Evolutionary conservation across 2,888 invertebrate genomes (phyloP).

Genomic region (Agrochola macilenta): DNA sequence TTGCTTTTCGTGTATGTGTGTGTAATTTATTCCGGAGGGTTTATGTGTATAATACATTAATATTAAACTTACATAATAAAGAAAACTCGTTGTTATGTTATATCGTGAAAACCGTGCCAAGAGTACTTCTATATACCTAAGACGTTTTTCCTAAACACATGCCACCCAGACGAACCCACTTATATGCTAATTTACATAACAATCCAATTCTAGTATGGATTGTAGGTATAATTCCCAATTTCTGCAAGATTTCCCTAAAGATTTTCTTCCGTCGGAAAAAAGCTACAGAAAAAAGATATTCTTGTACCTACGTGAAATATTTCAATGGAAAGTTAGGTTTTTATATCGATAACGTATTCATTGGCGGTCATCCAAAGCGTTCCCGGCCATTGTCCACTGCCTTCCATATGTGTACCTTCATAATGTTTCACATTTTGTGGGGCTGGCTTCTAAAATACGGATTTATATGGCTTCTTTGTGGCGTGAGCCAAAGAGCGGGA

Average conservation of each 20-base stretch:
- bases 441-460: slow-evolving; percentile 19
- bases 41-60: no score
- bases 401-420: slow-evolving; percentile 26
- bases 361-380: slow-evolving; percentile 78
- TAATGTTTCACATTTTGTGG: slow-evolving; percentile 9
- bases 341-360: slow-evolving; percentile 74
- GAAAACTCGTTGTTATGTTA: no score
- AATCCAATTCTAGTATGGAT: slow-evolving; percentile 34
- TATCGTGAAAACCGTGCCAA: no score
- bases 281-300: slow-evolving; percentile 30
- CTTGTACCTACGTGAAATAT: slow-evolving; percentile 41
- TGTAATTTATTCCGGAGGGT: no score
- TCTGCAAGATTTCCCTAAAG: slow-evolving; percentile 51
- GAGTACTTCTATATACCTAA: no score
- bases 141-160: neutral
- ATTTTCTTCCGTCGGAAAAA: slow-evolving; percentile 30
- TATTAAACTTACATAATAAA: no score
- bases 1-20: no score
- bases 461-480: slow-evolving; percentile 8
- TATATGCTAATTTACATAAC: slow-evolving; percentile 37
- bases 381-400: slow-evolving; percentile 61
- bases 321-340: slow-evolving; percentile 55
- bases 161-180: slow-evolving; percentile 9
- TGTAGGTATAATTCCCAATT: slow-evolving; percentile 37
- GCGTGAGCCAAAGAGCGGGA: neutral